Conservation (phyloP, 1,140 invertebrate genomes). For the Ceratina japonica region DNA sequence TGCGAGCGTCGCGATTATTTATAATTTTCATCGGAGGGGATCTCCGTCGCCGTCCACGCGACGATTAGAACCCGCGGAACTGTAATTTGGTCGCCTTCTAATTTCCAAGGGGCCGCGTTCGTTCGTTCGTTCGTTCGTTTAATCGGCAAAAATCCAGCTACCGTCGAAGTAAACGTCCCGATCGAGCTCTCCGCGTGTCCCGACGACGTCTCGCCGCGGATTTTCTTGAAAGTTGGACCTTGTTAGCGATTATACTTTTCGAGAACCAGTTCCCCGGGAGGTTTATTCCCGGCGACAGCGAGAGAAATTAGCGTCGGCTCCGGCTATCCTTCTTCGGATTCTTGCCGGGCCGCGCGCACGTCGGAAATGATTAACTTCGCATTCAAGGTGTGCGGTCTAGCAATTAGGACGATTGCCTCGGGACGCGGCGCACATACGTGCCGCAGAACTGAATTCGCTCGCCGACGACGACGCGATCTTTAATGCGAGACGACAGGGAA, state of each 20-base stretch:
- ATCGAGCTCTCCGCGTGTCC: no score
- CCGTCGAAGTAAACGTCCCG: no score
- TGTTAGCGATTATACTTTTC: no score
- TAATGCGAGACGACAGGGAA: no score
- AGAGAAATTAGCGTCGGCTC: conserved; percentile 11
- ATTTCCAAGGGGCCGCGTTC: no score
- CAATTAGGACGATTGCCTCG: conserved; percentile 70
- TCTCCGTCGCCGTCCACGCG: conserved; percentile 25
- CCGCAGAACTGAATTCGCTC: no score
- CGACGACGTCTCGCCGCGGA: no score
- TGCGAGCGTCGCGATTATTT: conserved; percentile 48
- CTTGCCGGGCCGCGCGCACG: conserved; percentile 39
- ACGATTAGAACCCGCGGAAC: conserved; percentile 27
- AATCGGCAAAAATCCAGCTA: no score
- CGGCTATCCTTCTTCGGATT: conserved; percentile 9
- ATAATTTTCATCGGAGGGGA: conserved; percentile 51
- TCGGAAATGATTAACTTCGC: conserved; percentile 70
- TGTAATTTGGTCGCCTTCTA: no score
- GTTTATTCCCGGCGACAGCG: conserved; percentile 5
- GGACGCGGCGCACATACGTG: neutral
- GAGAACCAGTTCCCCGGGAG: neutral
- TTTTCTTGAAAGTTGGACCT: no score
- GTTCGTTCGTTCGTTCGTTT: no score
- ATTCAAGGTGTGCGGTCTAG: conserved; percentile 52
- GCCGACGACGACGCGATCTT: no score